phyloP scores from a whole-genome alignment of 2,797 vertebrate genomes.

The Ambastaia sidthimunki region DNA sequence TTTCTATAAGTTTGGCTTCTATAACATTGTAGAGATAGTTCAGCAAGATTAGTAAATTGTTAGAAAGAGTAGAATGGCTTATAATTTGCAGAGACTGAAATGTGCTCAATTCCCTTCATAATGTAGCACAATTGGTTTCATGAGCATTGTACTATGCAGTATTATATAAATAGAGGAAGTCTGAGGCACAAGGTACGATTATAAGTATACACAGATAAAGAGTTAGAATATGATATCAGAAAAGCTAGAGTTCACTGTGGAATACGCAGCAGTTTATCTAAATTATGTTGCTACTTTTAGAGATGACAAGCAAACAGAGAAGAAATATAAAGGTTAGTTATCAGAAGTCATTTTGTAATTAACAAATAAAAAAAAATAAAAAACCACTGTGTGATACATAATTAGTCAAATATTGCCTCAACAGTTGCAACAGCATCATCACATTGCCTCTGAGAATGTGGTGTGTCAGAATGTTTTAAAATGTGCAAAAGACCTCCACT shows the following conservation, averaged over 20 bases:
- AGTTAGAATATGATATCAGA: slow-evolving; percentile 47
- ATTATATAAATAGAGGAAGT: slow-evolving; percentile 61
- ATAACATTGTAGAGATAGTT: slow-evolving; percentile 68
- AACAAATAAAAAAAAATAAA: neutral
- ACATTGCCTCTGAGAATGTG: slow-evolving; percentile 41
- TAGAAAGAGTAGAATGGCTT: slow-evolving; percentile 61
- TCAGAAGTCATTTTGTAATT: slow-evolving; percentile 12
- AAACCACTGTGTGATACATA: slow-evolving; percentile 40
- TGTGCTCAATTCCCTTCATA: slow-evolving; percentile 69
- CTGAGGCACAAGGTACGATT: slow-evolving; percentile 77
- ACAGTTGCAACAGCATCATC: slow-evolving; percentile 72
- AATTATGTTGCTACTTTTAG: slow-evolving; percentile 61
- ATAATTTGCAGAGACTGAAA: slow-evolving; percentile 71
- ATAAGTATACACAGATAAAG: slow-evolving; percentile 62
- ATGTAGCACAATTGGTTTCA: slow-evolving; percentile 64
- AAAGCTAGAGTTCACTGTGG: slow-evolving; percentile 50
- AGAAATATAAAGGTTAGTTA: slow-evolving; percentile 24
- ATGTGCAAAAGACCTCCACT: slow-evolving; percentile 17
- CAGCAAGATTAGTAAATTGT: slow-evolving; percentile 69
- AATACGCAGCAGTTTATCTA: slow-evolving; percentile 61
- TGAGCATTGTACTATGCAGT: slow-evolving; percentile 60
- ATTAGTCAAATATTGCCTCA: slow-evolving; percentile 73
- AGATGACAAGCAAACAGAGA: slow-evolving; percentile 61
- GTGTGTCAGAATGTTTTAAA: slow-evolving; percentile 23
- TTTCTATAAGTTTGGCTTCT: slow-evolving; percentile 64